These are phyloP conservation scores for Lineus longissimus DNA, from an alignment of 1,140 invertebrate species.

Conservation along the genomic window DNA sequence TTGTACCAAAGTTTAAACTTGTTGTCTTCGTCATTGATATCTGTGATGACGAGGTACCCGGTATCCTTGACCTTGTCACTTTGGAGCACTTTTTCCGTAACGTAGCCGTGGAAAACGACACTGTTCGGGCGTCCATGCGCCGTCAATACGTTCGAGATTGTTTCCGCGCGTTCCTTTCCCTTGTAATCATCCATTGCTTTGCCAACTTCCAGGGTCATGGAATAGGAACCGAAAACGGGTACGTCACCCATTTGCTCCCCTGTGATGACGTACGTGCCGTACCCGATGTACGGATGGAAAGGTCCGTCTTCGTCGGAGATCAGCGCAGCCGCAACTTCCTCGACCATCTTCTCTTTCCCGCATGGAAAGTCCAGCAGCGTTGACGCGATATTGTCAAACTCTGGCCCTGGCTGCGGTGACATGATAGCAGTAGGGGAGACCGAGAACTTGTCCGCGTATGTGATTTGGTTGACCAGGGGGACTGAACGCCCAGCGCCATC, in stretches of 20 bases:
- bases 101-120: background rate
- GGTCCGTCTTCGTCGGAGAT: constrained; percentile 6
- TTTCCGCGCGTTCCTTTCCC: background rate
- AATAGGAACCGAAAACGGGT: constrained; percentile 4
- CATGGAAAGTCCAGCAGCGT: constrained; percentile 7
- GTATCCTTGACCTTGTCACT: background rate
- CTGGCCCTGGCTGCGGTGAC: background rate
- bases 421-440: constrained; percentile 1
- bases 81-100: constrained; percentile 3
- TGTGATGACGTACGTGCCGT: constrained; percentile 3
- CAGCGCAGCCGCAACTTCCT: background rate
- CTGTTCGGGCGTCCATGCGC: background rate
- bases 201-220: background rate
- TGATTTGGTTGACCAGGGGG: constrained; percentile 6
- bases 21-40: background rate
- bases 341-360: background rate
- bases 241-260: constrained; percentile 4
- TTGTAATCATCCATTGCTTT: background rate
- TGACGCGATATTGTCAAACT: background rate
- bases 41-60: background rate
- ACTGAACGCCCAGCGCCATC: constrained; percentile 1
- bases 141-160: background rate
- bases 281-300: background rate
- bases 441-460: constrained; percentile 2
- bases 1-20: constrained; percentile 3